Evolutionary conservation across 2,888 invertebrate genomes (phyloP).

Genomic region (Meteorus colon): DNA sequence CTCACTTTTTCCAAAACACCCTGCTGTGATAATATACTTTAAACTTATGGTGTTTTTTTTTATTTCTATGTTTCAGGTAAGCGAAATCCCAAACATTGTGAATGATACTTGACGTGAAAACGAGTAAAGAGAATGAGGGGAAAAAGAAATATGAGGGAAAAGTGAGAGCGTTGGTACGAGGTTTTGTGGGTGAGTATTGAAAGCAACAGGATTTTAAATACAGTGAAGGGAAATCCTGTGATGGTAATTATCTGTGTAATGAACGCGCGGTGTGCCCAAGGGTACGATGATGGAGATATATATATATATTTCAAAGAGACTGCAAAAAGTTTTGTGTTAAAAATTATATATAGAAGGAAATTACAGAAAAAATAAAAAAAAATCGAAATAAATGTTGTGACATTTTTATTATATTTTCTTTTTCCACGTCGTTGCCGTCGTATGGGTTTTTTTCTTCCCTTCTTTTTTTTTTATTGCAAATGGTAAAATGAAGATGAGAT

Average conservation of each 20-base stretch:
- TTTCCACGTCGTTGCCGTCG: too few relatives aligned
- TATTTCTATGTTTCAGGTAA: slow-evolving; percentile 63
- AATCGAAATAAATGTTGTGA: background rate
- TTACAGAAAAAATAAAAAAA: slow-evolving; percentile 16
- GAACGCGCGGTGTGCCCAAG: background rate
- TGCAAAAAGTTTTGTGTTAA: background rate
- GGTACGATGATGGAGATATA: background rate
- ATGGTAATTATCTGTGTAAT: background rate
- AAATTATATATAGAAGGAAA: background rate
- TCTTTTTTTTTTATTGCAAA: background rate
- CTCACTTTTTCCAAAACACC: background rate
- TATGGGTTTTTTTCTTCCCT: background rate
- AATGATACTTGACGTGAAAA: slow-evolving; percentile 1
- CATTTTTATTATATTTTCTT: background rate
- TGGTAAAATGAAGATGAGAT: slow-evolving; percentile 3
- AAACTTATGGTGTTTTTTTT: slow-evolving; percentile 55
- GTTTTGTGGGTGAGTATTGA: background rate
- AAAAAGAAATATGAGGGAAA: slow-evolving; percentile 37
- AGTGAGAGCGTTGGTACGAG: background rate
- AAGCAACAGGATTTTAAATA: background rate
- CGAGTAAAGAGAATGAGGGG: background rate
- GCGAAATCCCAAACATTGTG: slow-evolving; percentile 40
- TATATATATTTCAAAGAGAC: background rate
- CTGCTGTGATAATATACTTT: background rate
- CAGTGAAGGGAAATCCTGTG: background rate